Base-by-base conservation (phyloP, 2,797 vertebrate species). In the Lepidocolaptes lacrymiger region DNA sequence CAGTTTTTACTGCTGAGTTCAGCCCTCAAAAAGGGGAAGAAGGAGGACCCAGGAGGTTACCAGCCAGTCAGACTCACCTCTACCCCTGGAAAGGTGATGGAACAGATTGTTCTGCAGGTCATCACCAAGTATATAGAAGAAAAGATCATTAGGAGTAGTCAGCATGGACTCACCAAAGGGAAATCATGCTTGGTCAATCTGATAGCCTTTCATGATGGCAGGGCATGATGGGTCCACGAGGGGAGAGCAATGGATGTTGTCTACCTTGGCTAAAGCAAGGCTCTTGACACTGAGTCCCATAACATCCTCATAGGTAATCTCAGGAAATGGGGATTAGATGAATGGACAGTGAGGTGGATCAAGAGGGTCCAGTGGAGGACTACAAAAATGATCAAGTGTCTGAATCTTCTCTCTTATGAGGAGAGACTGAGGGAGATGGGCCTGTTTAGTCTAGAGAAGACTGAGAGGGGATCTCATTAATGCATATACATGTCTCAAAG, bases 41-140 rank as follows among this genome's bases (percentile, higher is more conserved):
- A 69, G 14, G 17, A 76, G 23, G 14, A 76, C 11, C 0, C 0
- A 1, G 32, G 19, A 62, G 55, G 43, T 13, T 21, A 26, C 32
- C 37, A n/a, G 5, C 10, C 63, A 26, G n/a, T 51, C 17, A 37
- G 14, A 37, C 2, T 63, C 43, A 26, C 14, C 3, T 76, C 23
- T n/a, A 34, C 30, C 27, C 19, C 41, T 69, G 49, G 19, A 51
- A 63, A 71, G n/a, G 12, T 16, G 28, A 58, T 27, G 21, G 12
- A 77, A 8, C 44, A 58, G n/a, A 32, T 71, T 6, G 10, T 56
- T 26, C 8, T 58, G 28, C 12, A 34, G 20, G 17, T 32, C 58
- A 58, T 34, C 24, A 39, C 3, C 10, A 77, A 58, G 7, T 11
- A 51, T 1, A 0, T 26, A 55, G n/a, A 63, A 62, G 22, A 67